Evolutionary conservation across 2,113 vertebrate species (phyloP).

Genomic region (Brachypodius melanocephalos): DNA sequence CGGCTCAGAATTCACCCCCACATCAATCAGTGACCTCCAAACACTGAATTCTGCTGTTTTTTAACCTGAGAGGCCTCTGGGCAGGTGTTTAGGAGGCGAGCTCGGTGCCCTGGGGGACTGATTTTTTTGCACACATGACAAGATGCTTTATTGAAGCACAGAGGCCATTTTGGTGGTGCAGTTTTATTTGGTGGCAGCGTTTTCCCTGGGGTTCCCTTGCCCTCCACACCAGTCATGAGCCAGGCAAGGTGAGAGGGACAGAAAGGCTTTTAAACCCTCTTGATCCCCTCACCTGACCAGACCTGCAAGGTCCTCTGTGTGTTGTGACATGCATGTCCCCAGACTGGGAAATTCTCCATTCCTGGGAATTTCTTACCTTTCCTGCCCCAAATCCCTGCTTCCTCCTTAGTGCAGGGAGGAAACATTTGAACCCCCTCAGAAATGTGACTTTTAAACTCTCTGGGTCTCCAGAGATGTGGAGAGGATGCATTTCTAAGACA

Average conservation of each 20-base stretch:
- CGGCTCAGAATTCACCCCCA: not conserved
- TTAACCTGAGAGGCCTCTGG: not conserved
- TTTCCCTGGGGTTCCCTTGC: not conserved
- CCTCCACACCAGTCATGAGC: not conserved
- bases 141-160: not conserved
- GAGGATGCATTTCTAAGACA: not conserved
- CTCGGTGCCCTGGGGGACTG: not conserved
- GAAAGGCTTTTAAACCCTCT: not conserved
- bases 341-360: not conserved
- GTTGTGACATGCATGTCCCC: not conserved
- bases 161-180: not conserved
- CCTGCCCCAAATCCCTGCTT: not conserved
- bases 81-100: not conserved
- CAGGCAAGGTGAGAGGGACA: not conserved
- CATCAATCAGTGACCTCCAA: not conserved
- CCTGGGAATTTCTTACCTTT: not conserved
- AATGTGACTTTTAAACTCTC: not conserved
- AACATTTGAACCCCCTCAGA: not conserved
- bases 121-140: not conserved
- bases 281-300: accelerated
- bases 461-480: not conserved
- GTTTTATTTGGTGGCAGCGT: not conserved
- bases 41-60: not conserved
- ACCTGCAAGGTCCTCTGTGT: not conserved
- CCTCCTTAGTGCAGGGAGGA: not conserved